phyloP scores from a whole-genome alignment of 2,888 invertebrate genomes.

The Mythimna pallens region DNA sequence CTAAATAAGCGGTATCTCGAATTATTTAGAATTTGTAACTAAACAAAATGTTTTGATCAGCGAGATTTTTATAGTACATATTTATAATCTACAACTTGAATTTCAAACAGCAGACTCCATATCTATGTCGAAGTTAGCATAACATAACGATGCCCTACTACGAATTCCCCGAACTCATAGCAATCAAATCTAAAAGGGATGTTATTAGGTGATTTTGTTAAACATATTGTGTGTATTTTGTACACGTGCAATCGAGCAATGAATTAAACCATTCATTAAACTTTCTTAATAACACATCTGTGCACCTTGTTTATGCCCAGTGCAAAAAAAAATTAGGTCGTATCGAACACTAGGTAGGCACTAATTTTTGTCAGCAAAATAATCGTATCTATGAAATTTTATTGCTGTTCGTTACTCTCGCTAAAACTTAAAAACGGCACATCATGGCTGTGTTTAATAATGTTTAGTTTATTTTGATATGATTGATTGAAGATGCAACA shows the following conservation, averaged over 20 bases:
- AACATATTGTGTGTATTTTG: neutral
- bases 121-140: neutral
- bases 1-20: neutral
- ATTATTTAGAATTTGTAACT: neutral
- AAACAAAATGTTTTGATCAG: conserved; percentile 1
- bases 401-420: too few relatives aligned
- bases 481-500: neutral
- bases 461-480: too few relatives aligned
- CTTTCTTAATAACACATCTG: neutral
- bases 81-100: neutral
- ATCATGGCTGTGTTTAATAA: too few relatives aligned
- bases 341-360: too few relatives aligned
- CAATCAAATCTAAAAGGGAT: conserved; percentile 1
- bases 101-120: neutral
- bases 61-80: neutral
- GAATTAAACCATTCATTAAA: neutral
- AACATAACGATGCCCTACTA: neutral
- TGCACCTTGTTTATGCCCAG: neutral
- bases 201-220: neutral
- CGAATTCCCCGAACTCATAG: neutral
- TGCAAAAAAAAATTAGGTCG: neutral
- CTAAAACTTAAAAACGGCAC: too few relatives aligned
- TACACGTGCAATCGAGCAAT: neutral
- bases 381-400: too few relatives aligned
- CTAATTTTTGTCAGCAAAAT: too few relatives aligned